These are phyloP conservation scores for Oligia fasciuncula DNA, from an alignment of 2,888 invertebrate species.

Conservation along the genomic window DNA sequence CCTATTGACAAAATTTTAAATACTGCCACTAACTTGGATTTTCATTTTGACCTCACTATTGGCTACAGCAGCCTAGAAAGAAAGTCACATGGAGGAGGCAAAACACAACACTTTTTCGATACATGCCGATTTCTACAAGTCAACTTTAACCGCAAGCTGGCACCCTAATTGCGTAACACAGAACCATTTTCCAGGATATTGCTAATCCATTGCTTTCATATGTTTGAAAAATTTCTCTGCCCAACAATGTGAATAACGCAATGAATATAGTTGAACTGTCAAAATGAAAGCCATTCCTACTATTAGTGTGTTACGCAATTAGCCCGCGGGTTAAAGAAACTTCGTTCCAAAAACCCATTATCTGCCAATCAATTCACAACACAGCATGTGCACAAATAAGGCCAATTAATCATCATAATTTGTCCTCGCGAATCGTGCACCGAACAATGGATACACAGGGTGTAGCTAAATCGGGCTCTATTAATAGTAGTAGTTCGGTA, in stretches of 20 bases:
- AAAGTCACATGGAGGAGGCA: background rate
- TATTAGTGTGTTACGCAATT: too few species aligned
- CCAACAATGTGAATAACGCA: too few species aligned
- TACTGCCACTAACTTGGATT: too few species aligned
- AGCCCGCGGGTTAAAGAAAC: background rate
- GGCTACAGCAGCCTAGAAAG: background rate
- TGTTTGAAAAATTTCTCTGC: too few species aligned
- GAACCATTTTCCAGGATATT: too few species aligned
- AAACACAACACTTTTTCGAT: too few species aligned
- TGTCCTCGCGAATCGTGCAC: slow-evolving; percentile 38
- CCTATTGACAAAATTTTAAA: too few species aligned
- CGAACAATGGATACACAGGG: slow-evolving; percentile 37
- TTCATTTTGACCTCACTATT: background rate
- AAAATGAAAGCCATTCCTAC: too few species aligned
- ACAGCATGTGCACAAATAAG: slow-evolving; percentile 47
- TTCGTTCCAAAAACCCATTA: background rate
- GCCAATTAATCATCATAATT: slow-evolving; percentile 58
- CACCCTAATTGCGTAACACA: too few species aligned
- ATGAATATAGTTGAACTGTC: too few species aligned
- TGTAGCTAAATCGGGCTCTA: slow-evolving; percentile 30
- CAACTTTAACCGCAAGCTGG: background rate
- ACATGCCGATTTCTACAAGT: background rate
- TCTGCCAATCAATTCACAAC: slow-evolving; percentile 42
- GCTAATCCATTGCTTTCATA: too few species aligned
- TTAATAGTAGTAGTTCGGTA: slow-evolving; percentile 22